phyloP scores from a whole-genome alignment of 2,113 vertebrate genomes.

The Sander lucioperca region DNA sequence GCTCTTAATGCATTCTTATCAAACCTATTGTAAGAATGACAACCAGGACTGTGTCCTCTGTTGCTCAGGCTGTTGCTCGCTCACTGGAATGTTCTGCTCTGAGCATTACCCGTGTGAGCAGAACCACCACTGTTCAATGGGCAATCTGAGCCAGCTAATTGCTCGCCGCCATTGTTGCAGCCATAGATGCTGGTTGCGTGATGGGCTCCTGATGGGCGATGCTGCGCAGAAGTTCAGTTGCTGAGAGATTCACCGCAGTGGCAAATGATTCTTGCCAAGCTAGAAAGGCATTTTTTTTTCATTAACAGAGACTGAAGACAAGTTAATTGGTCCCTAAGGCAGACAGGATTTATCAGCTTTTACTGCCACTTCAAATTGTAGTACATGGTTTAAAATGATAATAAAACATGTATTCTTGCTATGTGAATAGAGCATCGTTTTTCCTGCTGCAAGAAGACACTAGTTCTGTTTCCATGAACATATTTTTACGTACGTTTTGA shows the following conservation, averaged over 20 bases:
- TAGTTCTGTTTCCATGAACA: fast-evolving
- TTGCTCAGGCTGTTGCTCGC: conserved; percentile 7
- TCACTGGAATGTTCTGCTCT: conserved; percentile 1
- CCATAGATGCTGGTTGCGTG: conserved; percentile 4
- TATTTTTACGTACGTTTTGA: too few species aligned
- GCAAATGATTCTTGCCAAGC: neutral
- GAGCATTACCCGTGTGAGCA: neutral
- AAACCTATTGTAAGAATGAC: conserved; percentile 7
- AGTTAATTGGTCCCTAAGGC: neutral
- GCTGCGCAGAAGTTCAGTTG: neutral
- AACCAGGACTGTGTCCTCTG: neutral
- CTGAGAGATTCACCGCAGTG: neutral
- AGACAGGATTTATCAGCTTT: neutral
- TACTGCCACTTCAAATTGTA: neutral
- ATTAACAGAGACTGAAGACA: neutral
- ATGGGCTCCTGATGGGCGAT: conserved; percentile 19
- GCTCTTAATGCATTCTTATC: conserved; percentile 6
- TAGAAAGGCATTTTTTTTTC: neutral
- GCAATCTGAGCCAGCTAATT: conserved; percentile 12
- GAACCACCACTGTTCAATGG: neutral
- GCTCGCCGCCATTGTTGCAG: conserved; percentile 7
- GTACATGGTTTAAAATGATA: neutral
- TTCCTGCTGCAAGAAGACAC: neutral
- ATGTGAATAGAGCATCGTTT: neutral
- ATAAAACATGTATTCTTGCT: too few species aligned